phyloP scores from a whole-genome alignment of 2,888 invertebrate species.

The Lycocerus yunnanus region DNA sequence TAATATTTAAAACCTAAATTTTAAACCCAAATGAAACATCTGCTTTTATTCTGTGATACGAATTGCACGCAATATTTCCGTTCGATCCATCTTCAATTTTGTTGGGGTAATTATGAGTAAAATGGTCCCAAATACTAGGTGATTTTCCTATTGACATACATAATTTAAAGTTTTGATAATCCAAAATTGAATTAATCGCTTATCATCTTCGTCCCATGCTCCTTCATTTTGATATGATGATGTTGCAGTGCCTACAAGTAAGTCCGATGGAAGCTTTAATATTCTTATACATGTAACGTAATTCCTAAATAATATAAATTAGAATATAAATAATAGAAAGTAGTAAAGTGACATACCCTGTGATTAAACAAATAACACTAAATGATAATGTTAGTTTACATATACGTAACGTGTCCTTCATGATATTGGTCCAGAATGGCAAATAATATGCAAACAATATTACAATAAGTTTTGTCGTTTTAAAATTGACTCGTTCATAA shows the following conservation, averaged over 20 bases:
- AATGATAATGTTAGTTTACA: background rate
- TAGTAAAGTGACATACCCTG: background rate
- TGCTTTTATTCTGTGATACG: constrained; percentile 25
- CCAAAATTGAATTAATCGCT: constrained; percentile 22
- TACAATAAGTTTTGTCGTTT: too few species aligned
- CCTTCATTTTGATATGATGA: constrained; percentile 60
- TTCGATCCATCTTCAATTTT: constrained; percentile 56
- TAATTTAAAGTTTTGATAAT: background rate
- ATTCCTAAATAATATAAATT: background rate
- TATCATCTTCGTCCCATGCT: constrained; percentile 58
- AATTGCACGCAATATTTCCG: constrained; percentile 30
- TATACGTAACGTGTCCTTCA: background rate
- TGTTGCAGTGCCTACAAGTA: constrained; percentile 49
- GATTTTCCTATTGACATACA: constrained; percentile 40
- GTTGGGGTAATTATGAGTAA: constrained; percentile 56
- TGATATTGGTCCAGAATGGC: background rate
- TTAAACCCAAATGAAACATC: constrained; percentile 55
- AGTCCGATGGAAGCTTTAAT: constrained; percentile 32
- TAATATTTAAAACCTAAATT: constrained; percentile 61
- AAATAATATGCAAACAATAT: too few species aligned
- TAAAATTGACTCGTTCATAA: too few species aligned
- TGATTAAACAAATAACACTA: background rate
- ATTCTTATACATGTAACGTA: background rate
- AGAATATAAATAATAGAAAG: background rate
- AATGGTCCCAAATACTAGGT: constrained; percentile 60